Evolutionary conservation across 2,888 invertebrate species (phyloP), one percentile per base, ranked within the genome.

Genomic region (Harpagoxenus sublaevis): DNA sequence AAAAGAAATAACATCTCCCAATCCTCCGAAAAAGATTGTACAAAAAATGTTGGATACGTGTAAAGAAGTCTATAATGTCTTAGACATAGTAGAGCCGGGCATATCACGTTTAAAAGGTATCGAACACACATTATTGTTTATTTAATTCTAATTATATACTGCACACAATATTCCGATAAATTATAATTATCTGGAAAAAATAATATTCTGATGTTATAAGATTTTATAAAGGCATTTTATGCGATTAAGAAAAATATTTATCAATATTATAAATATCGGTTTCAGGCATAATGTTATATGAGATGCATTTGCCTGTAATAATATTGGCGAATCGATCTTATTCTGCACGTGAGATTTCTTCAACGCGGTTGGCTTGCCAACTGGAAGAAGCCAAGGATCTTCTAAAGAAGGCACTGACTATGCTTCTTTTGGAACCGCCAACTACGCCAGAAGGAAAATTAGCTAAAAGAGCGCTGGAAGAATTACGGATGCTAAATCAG

Each of bases 211-310:
- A 74, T n/a, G n/a, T 18, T 60, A 57, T 28, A 55, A 42, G 12
- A 42, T 66, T 45, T 60, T 71, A 57, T 48, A 45, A 12, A 78
- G 12, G 1, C 23, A 45, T n/a, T 28, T 82, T 9, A 73, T 48
- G 45, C 2, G 23, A 66, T 66, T 55, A 23, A 12, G 55, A 63
- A 45, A 23, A 66, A n/a, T 62, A 62, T 42, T 65, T 60, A 3
- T 73, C 8, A 45, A 35, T 78, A 78, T 78, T 51, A 35, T 48
- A 35, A 48, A 31, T 70, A 42, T 48, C 3, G 31, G 55, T 95
- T 96, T 84, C 94, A 96, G 98, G 97, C 0, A 97, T 98, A 75
- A 96, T 97, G 12, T 92, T 98, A 57, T 98, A 98, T 91, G 98
- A 98, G 94, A 95, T 98, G 89, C 97, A 97, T 92, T 96, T 96